These are phyloP conservation scores for Athalia cordata DNA, from an alignment of 2,888 invertebrate species.

Conservation along the genomic window DNA sequence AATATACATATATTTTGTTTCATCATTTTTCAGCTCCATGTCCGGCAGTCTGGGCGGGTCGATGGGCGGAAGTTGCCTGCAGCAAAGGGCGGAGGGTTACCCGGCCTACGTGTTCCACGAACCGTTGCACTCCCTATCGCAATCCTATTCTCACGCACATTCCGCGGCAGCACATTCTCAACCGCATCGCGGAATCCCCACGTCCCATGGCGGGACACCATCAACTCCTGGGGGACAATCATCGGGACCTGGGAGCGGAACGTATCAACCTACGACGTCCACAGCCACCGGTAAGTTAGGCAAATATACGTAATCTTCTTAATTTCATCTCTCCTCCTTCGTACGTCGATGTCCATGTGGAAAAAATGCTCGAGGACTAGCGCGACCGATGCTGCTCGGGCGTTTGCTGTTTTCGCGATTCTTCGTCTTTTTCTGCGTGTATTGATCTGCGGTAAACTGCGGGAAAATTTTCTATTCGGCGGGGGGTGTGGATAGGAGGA, in stretches of 20 bases:
- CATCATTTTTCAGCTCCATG: constrained; percentile 83
- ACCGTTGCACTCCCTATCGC: constrained; percentile 85
- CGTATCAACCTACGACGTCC: constrained; percentile 75
- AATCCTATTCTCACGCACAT: constrained; percentile 82
- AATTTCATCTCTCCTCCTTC: too few species aligned
- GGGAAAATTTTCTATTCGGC: constrained; percentile 1
- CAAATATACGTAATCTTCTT: too few species aligned
- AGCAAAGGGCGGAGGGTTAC: constrained; percentile 87
- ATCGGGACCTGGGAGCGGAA: constrained; percentile 74
- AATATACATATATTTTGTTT: neutral
- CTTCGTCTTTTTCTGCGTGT: neutral
- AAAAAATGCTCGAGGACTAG: too few species aligned
- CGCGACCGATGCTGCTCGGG: too few species aligned
- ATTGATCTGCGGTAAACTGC: neutral
- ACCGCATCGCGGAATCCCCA: constrained; percentile 75
- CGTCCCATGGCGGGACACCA: constrained; percentile 77
- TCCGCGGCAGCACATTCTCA: constrained; percentile 88
- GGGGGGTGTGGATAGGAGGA: neutral
- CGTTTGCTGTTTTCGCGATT: neutral
- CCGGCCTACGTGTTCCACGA: constrained; percentile 93
- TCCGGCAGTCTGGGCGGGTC: constrained; percentile 84
- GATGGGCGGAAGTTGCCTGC: constrained; percentile 88
- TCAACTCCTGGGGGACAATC: constrained; percentile 77
- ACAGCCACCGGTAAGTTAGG: constrained; percentile 79
- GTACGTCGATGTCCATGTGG: too few species aligned